These are phyloP conservation scores for Tachysurus fulvidraco DNA, from an alignment of 2,113 vertebrate species.

Conservation along the genomic window DNA sequence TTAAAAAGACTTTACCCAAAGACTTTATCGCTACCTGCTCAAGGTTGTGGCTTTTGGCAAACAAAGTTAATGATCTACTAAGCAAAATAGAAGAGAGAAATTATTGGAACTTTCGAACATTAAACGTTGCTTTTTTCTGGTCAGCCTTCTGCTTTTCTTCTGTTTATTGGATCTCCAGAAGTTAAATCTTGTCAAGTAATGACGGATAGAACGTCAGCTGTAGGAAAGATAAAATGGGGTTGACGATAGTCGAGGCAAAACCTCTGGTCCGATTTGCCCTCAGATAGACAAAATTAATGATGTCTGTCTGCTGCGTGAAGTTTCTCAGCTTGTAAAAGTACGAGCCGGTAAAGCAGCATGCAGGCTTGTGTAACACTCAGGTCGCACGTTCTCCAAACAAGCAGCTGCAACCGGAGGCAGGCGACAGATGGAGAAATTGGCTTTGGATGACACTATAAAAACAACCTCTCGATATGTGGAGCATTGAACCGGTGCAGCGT, in stretches of 20 bases:
- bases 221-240: background rate
- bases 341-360: constrained; percentile 13
- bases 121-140: background rate
- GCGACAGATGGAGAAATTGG: constrained; percentile 42
- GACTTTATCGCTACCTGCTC: constrained; percentile 37
- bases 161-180: background rate
- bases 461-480: constrained; percentile 4
- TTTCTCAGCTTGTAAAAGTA: constrained; percentile 37
- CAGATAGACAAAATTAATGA: constrained; percentile 31
- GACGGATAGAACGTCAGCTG: background rate
- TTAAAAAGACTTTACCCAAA: background rate
- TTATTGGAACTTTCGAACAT: constrained; percentile 10
- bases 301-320: constrained; percentile 40
- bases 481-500: constrained; percentile 20
- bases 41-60: background rate
- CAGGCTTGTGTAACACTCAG: constrained; percentile 21
- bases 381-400: constrained; percentile 45
- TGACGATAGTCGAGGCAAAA: constrained; percentile 17
- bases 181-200: constrained; percentile 15
- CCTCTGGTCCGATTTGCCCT: constrained; percentile 29
- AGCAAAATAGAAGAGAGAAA: constrained; percentile 14
- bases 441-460: constrained; percentile 20
- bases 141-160: background rate
- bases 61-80: constrained; percentile 19
- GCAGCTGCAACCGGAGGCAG: constrained; percentile 27